A percentile compares a stretch with the other conserved stretches of the same genome.
These are phyloP conservation scores for Parazoanthus darwini DNA, from an alignment of 92 coral and sea anemone species.

Conservation along the genomic window DNA sequence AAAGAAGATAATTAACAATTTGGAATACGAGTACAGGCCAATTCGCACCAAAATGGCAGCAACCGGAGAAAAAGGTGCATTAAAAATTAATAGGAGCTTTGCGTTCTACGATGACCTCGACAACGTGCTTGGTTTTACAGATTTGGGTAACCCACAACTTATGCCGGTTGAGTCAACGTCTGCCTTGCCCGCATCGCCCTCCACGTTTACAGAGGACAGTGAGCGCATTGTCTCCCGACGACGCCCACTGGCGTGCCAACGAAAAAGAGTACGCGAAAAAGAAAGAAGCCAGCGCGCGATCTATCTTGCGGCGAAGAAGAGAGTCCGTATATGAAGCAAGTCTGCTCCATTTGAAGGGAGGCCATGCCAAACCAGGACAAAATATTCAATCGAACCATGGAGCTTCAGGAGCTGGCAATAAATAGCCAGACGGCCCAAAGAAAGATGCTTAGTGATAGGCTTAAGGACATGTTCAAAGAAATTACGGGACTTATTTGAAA, in stretches of 20 bases:
- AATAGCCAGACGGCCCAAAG: conserved; percentile 55
- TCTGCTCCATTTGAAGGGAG: conserved; percentile 50
- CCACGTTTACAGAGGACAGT: conserved; percentile 20
- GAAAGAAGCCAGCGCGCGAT: conserved; percentile 21
- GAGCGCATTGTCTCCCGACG: not conserved
- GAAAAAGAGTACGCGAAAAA: conserved; percentile 5
- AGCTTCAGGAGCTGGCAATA: conserved; percentile 51
- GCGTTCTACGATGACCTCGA: conserved; percentile 42
- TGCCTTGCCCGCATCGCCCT: conserved; percentile 3
- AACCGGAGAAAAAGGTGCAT: conserved; percentile 51
- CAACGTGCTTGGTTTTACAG: conserved; percentile 41
- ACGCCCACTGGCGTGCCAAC: not conserved
- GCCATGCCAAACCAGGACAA: conserved; percentile 47
- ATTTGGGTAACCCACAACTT: conserved; percentile 50
- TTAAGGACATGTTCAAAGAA: conserved; percentile 55
- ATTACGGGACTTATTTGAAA: not conserved
- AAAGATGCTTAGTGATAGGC: conserved; percentile 49
- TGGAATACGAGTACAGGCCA: conserved; percentile 49
- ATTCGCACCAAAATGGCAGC: conserved; percentile 50
- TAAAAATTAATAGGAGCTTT: conserved; percentile 40
- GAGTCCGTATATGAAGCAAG: conserved; percentile 41
- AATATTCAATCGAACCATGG: conserved; percentile 49
- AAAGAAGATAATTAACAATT: conserved; percentile 35
- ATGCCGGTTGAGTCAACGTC: conserved; percentile 53
- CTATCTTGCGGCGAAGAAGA: conserved; percentile 11